These are phyloP conservation scores for Andrena minutula DNA, from an alignment of 2,888 invertebrate genomes.

Conservation along the genomic window DNA sequence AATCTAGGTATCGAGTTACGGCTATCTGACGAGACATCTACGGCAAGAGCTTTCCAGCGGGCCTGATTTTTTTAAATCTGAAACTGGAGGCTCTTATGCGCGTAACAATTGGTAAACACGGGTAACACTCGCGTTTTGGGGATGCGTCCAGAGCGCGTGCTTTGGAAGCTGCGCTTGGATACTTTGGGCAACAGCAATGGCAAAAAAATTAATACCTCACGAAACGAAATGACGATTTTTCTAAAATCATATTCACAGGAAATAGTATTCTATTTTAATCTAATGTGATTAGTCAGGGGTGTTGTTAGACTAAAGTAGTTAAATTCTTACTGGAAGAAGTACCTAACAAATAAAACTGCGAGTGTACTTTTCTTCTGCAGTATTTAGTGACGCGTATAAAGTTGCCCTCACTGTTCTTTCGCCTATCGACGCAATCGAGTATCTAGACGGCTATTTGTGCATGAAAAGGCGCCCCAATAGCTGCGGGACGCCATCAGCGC, in stretches of 20 bases:
- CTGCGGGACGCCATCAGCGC: conserved; percentile 68
- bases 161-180: too few species aligned
- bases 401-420: background rate
- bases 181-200: too few species aligned
- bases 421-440: conserved; percentile 2
- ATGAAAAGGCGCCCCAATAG: background rate
- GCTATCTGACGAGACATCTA: conserved; percentile 82
- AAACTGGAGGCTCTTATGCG: conserved; percentile 11
- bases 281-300: too few species aligned
- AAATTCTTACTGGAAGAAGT: too few species aligned
- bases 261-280: too few species aligned
- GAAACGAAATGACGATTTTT: too few species aligned
- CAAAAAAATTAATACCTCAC: too few species aligned
- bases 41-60: conserved; percentile 51
- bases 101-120: conserved; percentile 32
- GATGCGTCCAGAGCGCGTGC: background rate
- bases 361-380: too few species aligned
- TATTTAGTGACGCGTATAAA: too few species aligned
- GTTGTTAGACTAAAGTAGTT: too few species aligned
- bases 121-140: background rate
- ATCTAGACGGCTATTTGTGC: background rate
- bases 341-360: too few species aligned
- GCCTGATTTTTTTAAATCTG: conserved; percentile 13
- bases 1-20: conserved; percentile 77
- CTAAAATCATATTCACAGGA: too few species aligned